A percentile compares a stretch with the other conserved stretches of the same genome.
Evolutionary conservation across 2,797 vertebrate genomes (phyloP).

Genomic region (Natrix natrix): DNA sequence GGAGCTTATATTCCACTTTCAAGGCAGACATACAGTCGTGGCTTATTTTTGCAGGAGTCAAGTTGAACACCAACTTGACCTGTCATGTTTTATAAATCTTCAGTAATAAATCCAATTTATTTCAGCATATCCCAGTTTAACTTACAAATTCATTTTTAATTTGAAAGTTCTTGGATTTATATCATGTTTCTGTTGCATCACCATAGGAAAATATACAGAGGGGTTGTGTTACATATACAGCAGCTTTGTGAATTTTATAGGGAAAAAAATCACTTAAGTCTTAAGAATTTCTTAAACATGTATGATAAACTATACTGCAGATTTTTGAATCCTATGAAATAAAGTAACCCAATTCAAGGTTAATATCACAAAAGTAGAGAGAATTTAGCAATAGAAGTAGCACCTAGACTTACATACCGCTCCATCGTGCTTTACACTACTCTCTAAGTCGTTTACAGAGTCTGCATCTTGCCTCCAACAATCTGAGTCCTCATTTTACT

Average conservation of each 20-base stretch:
- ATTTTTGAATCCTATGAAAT: background rate
- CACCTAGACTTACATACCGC: too few relatives aligned
- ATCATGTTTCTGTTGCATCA: background rate
- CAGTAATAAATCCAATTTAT: background rate
- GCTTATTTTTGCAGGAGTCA: background rate
- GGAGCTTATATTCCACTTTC: background rate
- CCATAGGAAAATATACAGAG: background rate
- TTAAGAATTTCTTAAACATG: background rate
- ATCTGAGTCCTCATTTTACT: too few relatives aligned
- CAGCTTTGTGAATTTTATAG: background rate
- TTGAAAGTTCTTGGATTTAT: background rate
- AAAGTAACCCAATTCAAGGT: background rate
- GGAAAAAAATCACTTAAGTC: background rate
- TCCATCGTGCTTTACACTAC: too few relatives aligned
- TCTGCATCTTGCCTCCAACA: too few relatives aligned
- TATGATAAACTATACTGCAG: background rate
- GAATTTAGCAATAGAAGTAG: background rate
- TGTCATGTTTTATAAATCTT: background rate
- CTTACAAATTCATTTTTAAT: background rate
- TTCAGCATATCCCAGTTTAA: background rate
- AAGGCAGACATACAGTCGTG: background rate
- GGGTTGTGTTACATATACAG: background rate
- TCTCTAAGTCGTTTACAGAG: too few relatives aligned
- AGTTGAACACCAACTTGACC: background rate
- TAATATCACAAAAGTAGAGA: background rate